Conservation (phyloP, 2,113 vertebrate genomes). For the Calyptomena viridis region DNA sequence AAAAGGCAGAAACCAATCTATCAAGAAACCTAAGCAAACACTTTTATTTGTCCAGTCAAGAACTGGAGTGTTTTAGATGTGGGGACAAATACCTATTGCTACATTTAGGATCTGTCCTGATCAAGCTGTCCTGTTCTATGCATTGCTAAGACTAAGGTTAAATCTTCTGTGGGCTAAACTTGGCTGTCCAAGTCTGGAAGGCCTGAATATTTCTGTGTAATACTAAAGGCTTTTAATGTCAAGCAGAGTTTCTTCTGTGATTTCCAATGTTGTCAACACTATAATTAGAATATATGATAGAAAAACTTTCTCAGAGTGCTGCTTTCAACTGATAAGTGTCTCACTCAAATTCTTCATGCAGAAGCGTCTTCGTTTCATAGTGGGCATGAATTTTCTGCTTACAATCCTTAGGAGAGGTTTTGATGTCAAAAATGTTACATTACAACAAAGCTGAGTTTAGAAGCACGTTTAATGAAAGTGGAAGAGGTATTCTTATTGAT, state of each 20-base stretch:
- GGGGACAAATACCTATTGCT: not conserved
- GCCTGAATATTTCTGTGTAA: not conserved
- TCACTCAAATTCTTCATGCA: not conserved
- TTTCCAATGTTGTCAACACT: not conserved
- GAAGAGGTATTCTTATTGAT: not conserved
- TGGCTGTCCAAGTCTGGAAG: not conserved
- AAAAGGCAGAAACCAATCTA: not conserved
- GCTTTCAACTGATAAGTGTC: not conserved
- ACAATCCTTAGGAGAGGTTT: not conserved
- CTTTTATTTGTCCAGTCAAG: not conserved
- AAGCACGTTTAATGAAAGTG: not conserved
- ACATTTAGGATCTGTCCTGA: not conserved
- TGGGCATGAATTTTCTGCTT: not conserved
- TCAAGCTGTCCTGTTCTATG: not conserved
- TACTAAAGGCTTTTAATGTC: not conserved
- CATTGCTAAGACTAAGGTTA: not conserved
- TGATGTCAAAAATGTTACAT: not conserved
- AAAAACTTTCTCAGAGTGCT: not conserved
- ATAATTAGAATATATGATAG: not conserved
- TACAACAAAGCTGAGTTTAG: not conserved
- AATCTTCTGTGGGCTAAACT: not conserved
- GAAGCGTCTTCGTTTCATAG: not conserved
- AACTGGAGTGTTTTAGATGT: not conserved
- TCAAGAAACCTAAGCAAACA: not conserved
- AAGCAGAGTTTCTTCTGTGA: not conserved